These are phyloP conservation scores for Tenthredo distinguenda DNA, from an alignment of 2,888 invertebrate species.

Conservation along the genomic window DNA sequence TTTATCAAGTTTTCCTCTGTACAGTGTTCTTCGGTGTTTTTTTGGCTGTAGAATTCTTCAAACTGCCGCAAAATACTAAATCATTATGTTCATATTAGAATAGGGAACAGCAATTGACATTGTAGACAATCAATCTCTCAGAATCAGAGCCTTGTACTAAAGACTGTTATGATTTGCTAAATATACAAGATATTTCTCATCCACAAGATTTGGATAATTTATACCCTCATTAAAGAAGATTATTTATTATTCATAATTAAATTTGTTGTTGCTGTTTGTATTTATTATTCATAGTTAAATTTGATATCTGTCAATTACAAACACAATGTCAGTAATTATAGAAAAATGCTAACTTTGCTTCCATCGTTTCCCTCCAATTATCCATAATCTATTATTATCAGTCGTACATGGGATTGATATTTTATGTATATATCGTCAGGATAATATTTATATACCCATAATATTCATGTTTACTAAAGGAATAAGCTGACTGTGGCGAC, in stretches of 20 bases:
- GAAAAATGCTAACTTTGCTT: constrained; percentile 17
- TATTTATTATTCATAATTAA: background rate
- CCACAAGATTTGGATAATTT: too few relatives aligned
- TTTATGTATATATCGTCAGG: background rate
- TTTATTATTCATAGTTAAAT: background rate
- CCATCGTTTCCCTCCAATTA: background rate
- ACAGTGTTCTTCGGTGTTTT: constrained; percentile 66
- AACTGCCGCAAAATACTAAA: constrained; percentile 59
- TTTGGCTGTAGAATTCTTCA: constrained; percentile 60
- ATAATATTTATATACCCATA: background rate
- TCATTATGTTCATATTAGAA: background rate
- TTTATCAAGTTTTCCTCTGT: constrained; percentile 65
- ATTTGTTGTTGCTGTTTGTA: too few relatives aligned
- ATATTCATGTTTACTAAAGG: background rate
- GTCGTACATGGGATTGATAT: background rate
- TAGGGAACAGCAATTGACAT: background rate
- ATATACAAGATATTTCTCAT: too few relatives aligned
- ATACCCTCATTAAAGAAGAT: too few relatives aligned
- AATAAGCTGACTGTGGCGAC: background rate
- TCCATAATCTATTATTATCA: constrained; percentile 11
- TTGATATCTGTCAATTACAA: background rate
- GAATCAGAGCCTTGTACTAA: background rate
- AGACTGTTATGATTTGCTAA: too few relatives aligned
- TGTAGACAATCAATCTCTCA: background rate
- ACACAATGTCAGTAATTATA: background rate